phyloP scores from a whole-genome alignment of 2,888 invertebrate species.

The Acronicta aceris region DNA sequence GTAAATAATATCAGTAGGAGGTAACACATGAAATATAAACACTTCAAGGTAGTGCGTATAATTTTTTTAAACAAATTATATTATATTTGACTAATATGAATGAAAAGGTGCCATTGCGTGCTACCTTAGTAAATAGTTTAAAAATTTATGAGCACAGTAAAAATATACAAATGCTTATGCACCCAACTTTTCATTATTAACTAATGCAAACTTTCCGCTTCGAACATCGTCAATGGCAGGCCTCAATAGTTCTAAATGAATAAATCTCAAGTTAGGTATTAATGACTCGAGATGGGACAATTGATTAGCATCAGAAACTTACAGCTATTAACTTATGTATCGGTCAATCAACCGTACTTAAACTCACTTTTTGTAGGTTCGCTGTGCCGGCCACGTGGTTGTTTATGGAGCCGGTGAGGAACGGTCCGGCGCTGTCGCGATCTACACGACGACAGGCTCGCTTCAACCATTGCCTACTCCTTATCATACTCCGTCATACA shows the following conservation, averaged over 20 bases:
- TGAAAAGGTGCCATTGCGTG: not conserved
- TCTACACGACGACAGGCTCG: constrained; percentile 81
- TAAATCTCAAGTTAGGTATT: constrained; percentile 14
- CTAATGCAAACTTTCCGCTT: constrained; percentile 22
- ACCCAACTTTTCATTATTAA: constrained; percentile 7
- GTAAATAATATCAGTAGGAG: not conserved
- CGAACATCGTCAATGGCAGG: constrained; percentile 3
- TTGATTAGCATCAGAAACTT: constrained; percentile 24
- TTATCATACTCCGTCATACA: constrained; percentile 66
- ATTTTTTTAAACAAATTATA: not conserved
- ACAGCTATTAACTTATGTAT: constrained; percentile 29
- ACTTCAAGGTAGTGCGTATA: constrained; percentile 9
- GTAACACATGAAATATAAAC: not conserved
- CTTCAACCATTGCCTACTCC: constrained; percentile 49
- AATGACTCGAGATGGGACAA: not conserved
- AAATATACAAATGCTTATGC: not conserved
- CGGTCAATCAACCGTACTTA: constrained; percentile 49
- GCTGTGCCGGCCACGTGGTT: constrained; percentile 82
- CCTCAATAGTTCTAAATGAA: constrained; percentile 2
- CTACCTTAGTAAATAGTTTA: not conserved
- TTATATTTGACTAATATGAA: too few relatives aligned
- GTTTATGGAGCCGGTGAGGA: constrained; percentile 56
- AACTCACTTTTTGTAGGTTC: constrained; percentile 79
- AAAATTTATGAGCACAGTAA: not conserved
- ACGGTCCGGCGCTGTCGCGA: constrained; percentile 78